Evolutionary conservation across 2,113 vertebrate genomes (phyloP).

Genomic region (Tringa solitaria): DNA sequence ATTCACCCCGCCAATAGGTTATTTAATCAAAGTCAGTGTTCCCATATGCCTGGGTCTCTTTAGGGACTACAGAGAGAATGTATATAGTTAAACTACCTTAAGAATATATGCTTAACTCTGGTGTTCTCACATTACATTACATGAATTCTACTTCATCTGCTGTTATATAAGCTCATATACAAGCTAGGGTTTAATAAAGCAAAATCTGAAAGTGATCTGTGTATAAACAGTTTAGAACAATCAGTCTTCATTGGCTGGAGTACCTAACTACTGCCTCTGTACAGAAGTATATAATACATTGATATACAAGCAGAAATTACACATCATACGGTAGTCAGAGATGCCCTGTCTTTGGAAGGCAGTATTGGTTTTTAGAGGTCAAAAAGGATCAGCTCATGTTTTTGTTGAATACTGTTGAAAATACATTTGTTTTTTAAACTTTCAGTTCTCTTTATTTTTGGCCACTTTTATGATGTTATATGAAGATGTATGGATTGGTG

Average conservation of each 20-base stretch:
- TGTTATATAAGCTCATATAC: background rate
- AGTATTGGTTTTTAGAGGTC: background rate
- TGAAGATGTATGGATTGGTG: background rate
- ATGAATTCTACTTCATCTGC: background rate
- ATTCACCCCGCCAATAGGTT: background rate
- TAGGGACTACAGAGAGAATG: background rate
- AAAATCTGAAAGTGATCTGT: background rate
- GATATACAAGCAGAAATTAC: background rate
- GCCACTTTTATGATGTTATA: background rate
- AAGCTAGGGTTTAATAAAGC: background rate
- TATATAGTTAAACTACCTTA: background rate
- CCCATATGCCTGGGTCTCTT: background rate
- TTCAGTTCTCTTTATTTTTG: background rate
- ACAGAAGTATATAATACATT: background rate
- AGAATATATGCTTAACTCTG: background rate
- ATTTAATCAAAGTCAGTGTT: background rate
- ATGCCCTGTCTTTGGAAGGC: background rate
- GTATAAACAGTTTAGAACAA: background rate
- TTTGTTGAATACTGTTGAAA: background rate
- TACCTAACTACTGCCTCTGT: background rate
- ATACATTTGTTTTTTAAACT: background rate
- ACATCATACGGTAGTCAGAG: background rate
- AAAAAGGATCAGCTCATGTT: background rate
- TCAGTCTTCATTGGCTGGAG: background rate
- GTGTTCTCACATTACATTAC: background rate